Evolutionary conservation across 1,140 invertebrate species (phyloP), one percentile per base, ranked within the genome.

Genomic region (Bursaphelenchus mucronatus): DNA sequence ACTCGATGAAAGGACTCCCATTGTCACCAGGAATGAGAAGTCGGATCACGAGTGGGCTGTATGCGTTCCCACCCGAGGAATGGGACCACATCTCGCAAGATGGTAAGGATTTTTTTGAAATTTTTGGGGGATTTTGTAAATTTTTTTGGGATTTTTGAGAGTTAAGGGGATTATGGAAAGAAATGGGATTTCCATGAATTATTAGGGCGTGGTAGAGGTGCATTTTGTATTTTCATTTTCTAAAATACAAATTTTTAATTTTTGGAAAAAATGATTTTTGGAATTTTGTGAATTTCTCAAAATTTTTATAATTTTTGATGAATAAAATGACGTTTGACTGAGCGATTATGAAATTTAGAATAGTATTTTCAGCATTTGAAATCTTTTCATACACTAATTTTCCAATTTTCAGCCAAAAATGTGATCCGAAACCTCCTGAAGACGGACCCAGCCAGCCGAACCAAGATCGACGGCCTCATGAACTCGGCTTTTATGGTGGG

Each of bases 11-110:
- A 78, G 94, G 94, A 0, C 84, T 93, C 40, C 90, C 94, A 8
- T 96, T 97, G 73, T 96, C 92, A 40, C 93, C 94, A 0, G 94
- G 94, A 11, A 97, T 97, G 94, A 97, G 96, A 82, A 93, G 91
- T 82, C 86, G 94, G 59, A 97, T 68, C 3, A 64, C 10, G 41
- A 19, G 40, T 51, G 94, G 94, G 7, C 90, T 96, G 80, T 97
- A 94, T 81, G 91, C 93, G 76, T 97, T 97, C 82, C 93, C 94
- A 0, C 87, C 89, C 73, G 90, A 91, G 0, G 94, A 97, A 82
- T 97, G 94, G 94, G 87, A 88, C 59, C 88, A 90, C 77, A 92
- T 97, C 0, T 94, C 91, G 51, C 84, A 87, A 55, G 89, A 92
- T 82, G 92, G 84, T 86, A 76, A 69, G 61, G 56, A 39, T 54